Conservation (phyloP, 2,888 invertebrate species). For the Scrobipalpa costella region DNA sequence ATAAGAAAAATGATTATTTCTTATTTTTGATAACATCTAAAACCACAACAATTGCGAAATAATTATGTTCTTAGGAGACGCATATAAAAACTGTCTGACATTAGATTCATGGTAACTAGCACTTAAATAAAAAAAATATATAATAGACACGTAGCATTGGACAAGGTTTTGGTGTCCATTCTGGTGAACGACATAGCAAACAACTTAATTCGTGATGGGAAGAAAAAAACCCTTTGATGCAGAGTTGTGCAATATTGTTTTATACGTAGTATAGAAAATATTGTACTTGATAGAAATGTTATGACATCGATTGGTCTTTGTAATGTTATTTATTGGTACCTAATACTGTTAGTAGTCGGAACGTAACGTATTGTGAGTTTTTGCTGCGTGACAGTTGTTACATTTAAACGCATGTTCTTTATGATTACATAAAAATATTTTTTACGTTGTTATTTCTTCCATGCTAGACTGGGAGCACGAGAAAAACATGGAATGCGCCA, state of each 20-base stretch:
- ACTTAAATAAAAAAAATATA: neutral
- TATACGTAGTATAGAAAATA: too few relatives aligned
- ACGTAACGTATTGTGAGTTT: constrained; percentile 12
- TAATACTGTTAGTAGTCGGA: neutral
- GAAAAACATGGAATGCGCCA: too few relatives aligned
- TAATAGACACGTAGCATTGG: constrained; percentile 1
- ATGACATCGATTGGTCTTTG: constrained; percentile 9
- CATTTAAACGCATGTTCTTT: neutral
- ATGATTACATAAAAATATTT: too few relatives aligned
- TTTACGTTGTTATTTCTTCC: too few relatives aligned
- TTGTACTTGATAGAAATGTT: neutral
- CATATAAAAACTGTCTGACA: neutral
- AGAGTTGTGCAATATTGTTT: constrained; percentile 19
- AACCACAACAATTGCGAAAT: neutral
- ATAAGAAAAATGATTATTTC: too few relatives aligned
- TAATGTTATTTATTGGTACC: neutral
- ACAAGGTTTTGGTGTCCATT: neutral
- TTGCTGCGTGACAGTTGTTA: neutral
- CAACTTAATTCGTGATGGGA: neutral
- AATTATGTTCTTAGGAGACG: neutral
- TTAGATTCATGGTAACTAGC: neutral
- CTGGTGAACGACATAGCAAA: neutral
- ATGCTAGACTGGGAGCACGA: too few relatives aligned
- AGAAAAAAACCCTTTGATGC: constrained; percentile 19
- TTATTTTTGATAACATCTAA: neutral